Evolutionary conservation across 2,888 invertebrate species (phyloP), one percentile per base, ranked within the genome.

Genomic region (Chelonus formosanus): DNA sequence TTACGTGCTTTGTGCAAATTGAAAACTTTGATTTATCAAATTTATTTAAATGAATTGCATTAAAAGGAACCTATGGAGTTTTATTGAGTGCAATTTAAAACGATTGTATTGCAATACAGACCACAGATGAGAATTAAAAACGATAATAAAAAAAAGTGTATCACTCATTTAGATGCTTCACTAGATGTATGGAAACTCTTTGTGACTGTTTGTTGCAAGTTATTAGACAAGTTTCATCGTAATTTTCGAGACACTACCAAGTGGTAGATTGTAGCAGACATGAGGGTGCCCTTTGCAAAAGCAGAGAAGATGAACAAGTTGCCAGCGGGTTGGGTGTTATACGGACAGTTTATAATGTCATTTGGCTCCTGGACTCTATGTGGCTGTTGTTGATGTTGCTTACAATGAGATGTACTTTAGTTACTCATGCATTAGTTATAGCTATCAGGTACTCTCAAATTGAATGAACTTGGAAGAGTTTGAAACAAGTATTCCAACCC

Each of bases 181-280:
- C 1, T 20, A 20, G 20, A 20, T 20, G 20, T 20, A 20, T 20
- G 20, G 2, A 20, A 20, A 20, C 20, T 62, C 62, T 47, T 32
- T 57, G 56, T 67, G 67, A 67, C 62, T 63, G 62, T 67, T 62
- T 67, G 45, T 54, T 62, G 62, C 67, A 67, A 67, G 47, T 67
- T 63, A 67, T 67, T 67, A 67, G 57, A 10, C 52, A 61, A 67
- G 67, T 67, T 67, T 58, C 58, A 36, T 45, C 58, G 57, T 67
- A 67, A 67, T 67, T 63, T 52, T 40, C 61, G 45, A 54, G 47
- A 63, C 35, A 34, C 57, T 56, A 35, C 53, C 31, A 43, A 54
- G 61, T 58, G 63, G 60, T 10, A 59, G 55, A 54, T 57, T 43
- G 58, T 53, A 52, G 55, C 45, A 31, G 54, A 48, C 36, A 40